A percentile compares a stretch with the other conserved stretches of the same genome.
Conservation (phyloP, 2,113 vertebrate genomes). For the Poeciliopsis retropinna region DNA sequence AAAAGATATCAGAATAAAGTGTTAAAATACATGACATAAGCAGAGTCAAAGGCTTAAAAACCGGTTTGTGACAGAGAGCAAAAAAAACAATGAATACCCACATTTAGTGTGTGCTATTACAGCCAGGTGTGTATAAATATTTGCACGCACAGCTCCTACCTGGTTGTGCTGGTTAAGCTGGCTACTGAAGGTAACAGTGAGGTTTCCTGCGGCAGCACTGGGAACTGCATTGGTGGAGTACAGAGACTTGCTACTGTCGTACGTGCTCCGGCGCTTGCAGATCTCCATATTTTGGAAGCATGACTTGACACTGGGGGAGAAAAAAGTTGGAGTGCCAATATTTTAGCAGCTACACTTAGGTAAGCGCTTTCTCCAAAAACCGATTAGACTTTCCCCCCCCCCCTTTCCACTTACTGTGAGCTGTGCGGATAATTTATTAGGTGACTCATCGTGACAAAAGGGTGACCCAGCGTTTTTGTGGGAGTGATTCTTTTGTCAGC, state of each 20-base stretch:
- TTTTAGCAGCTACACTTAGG: background rate
- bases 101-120: background rate
- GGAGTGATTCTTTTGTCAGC: constrained; percentile 98
- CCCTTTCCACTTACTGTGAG: constrained; percentile 89
- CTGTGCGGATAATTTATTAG: constrained; percentile 97
- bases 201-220: constrained; percentile 93
- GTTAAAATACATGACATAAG: no score
- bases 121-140: background rate
- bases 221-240: constrained; percentile 94
- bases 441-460: constrained; percentile 96
- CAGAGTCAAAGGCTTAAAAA: background rate
- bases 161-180: constrained; percentile 83
- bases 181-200: constrained; percentile 86
- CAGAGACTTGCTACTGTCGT: constrained; percentile 92
- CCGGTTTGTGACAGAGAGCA: background rate
- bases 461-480: constrained; percentile 94
- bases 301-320: constrained; percentile 88
- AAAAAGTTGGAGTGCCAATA: background rate
- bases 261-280: constrained; percentile 93
- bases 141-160: constrained; percentile 40
- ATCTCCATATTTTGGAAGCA: constrained; percentile 99
- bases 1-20: no score
- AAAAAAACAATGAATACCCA: no score
- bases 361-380: background rate
- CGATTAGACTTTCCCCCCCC: background rate